Percentiles rank a stretch among this genome's conserved stretches.
phyloP scores from a whole-genome alignment of 2,797 vertebrate species.

The Melanotaenia trifasciata region DNA sequence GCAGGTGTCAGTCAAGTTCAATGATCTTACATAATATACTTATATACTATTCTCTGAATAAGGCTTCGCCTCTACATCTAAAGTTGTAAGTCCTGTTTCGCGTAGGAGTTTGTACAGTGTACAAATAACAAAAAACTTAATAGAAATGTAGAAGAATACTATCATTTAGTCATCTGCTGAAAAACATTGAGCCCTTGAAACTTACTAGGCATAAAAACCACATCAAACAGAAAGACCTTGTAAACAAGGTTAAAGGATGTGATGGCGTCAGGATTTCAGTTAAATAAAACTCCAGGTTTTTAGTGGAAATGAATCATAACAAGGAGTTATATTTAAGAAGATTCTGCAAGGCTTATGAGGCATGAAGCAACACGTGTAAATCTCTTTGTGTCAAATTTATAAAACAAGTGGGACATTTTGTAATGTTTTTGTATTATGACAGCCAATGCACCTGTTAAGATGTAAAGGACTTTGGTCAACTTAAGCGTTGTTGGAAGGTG shows the following conservation, averaged over 20 bases:
- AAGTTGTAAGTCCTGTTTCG: neutral
- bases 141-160: no score
- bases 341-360: neutral
- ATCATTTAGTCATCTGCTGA: no score
- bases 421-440: conserved; percentile 4
- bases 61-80: neutral
- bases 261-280: no score
- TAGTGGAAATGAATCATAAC: neutral
- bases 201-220: neutral
- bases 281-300: neutral
- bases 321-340: neutral
- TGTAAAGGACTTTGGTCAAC: no score
- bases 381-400: no score
- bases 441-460: neutral
- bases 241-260: neutral
- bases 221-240: neutral
- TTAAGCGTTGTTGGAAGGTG: no score
- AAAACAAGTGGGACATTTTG: conserved; percentile 2
- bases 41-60: neutral
- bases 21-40: neutral
- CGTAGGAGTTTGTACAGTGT: neutral
- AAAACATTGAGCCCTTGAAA: neutral
- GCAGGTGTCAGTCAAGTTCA: neutral
- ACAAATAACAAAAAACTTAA: neutral
- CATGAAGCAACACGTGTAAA: no score